Evolutionary conservation across 2,797 vertebrate genomes (phyloP).

Genomic region (Myotis pilosus): DNA sequence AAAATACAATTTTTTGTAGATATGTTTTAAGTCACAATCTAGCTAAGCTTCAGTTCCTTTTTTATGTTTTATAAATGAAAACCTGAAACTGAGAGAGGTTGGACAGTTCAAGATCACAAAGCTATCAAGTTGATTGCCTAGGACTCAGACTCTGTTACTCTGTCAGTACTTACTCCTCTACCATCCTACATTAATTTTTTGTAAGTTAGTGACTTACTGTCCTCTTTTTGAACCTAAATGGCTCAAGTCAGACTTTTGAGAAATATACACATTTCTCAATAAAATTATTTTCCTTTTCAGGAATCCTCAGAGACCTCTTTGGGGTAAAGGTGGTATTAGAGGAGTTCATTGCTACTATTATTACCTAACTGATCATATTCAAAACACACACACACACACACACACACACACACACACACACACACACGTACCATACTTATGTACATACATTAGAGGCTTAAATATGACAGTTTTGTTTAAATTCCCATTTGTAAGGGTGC

Average conservation of each 20-base stretch:
- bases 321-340: neutral
- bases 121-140: neutral
- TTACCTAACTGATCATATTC: neutral
- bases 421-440: neutral
- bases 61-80: slow-evolving; percentile 29
- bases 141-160: neutral
- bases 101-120: neutral
- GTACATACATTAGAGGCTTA: neutral
- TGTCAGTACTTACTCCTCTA: neutral
- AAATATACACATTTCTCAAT: neutral
- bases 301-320: neutral
- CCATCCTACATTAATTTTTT: neutral
- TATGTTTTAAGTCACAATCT: neutral
- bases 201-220: neutral
- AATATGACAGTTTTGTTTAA: slow-evolving; percentile 57
- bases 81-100: neutral
- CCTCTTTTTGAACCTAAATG: neutral
- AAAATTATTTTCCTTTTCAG: slow-evolving; percentile 24
- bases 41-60: neutral
- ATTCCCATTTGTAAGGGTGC: neutral
- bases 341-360: neutral
- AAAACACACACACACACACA: neutral
- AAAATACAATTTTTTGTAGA: neutral
- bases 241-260: slow-evolving; percentile 3
- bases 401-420: no score